Base-by-base conservation (phyloP, 2,797 vertebrate genomes). In the Pristis pectinata region DNA sequence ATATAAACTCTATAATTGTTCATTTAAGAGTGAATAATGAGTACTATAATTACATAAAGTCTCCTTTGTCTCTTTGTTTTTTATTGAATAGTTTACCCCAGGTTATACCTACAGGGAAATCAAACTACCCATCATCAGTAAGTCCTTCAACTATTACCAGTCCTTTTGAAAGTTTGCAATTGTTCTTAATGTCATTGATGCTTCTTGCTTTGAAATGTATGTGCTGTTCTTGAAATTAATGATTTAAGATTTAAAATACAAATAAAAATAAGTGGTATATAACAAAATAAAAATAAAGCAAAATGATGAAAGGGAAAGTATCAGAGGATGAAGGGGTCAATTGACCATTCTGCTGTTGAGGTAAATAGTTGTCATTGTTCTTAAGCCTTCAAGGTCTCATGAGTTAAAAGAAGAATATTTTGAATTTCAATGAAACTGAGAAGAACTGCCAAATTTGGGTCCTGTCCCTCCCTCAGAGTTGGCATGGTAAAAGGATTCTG, bases 51-150 rank as follows among this genome's bases (percentile, higher is more conserved):
- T 67, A 83, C 1, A 15, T 19, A 82, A 83, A 0, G 2, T 59
- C 13, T 80, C 8, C 19, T 37, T 49, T 95, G n/a, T 95, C 96
- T 96, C 95, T 95, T 19, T 95, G 67, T 96, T 97, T 74, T 96
- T 93, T 96, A 34, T 76, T 74, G 30, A 13, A 34, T 76, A 99
- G 99, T 99, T 97, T 96, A 97, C 98, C 95, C 97, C 97, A 95
- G 98, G 98, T 94, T 98, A 97, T 96, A 98, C 96, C 96, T 99
- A 98, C 97, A 97, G 98, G 96, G 99, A 99, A 97, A 99, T 99
- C 95, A 98, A 98, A 24, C 96, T 98, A 77, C 98, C 98, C 0
- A 98, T 98, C 96, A 96, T 98, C 95, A 98, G 99, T 99, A 98
- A 98, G 98, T 98, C 95, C 5, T 94, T 95, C 70, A 83, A 95